Conservation (phyloP, 2,113 vertebrate species). For the Polyodon spathula region DNA sequence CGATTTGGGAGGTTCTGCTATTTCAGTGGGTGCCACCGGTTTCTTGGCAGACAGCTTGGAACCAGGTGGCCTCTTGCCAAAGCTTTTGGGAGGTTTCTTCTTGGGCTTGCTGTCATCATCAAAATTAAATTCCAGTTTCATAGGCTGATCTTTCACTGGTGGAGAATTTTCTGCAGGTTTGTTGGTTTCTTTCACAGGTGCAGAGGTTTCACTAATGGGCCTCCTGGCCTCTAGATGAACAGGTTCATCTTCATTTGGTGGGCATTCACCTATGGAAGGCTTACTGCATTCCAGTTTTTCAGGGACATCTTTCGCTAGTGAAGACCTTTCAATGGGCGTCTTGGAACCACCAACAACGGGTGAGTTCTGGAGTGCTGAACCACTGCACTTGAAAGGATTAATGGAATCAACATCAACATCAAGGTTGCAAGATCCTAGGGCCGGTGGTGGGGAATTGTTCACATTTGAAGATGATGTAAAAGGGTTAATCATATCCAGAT, state of each 20-base stretch:
- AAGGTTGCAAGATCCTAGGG: slow-evolving; percentile 37
- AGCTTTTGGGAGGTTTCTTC: slow-evolving; percentile 49
- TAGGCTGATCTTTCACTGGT: slow-evolving; percentile 26
- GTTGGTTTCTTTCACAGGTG: neutral
- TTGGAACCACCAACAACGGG: slow-evolving; percentile 22
- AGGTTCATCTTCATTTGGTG: no score
- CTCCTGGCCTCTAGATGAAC: no score
- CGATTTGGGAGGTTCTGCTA: slow-evolving; percentile 12
- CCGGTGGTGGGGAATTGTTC: slow-evolving; percentile 17
- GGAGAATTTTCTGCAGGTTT: slow-evolving; percentile 6
- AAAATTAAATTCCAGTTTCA: slow-evolving; percentile 71
- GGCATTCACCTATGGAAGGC: no score
- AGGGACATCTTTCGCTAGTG: slow-evolving; percentile 3
- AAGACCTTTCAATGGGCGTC: neutral
- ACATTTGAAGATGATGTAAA: slow-evolving; percentile 19
- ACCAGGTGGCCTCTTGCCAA: slow-evolving; percentile 48
- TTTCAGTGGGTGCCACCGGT: neutral
- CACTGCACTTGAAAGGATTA: slow-evolving; percentile 40
- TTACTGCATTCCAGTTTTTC: neutral
- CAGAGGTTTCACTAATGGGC: no score
- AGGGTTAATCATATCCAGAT: slow-evolving; percentile 12
- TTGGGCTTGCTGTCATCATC: slow-evolving; percentile 39
- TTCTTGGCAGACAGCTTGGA: slow-evolving; percentile 45
- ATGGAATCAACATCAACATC: slow-evolving; percentile 41
- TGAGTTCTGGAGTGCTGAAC: slow-evolving; percentile 44